Base-by-base conservation (phyloP, 2,113 vertebrate species). In the Callopanchax toddi region DNA sequence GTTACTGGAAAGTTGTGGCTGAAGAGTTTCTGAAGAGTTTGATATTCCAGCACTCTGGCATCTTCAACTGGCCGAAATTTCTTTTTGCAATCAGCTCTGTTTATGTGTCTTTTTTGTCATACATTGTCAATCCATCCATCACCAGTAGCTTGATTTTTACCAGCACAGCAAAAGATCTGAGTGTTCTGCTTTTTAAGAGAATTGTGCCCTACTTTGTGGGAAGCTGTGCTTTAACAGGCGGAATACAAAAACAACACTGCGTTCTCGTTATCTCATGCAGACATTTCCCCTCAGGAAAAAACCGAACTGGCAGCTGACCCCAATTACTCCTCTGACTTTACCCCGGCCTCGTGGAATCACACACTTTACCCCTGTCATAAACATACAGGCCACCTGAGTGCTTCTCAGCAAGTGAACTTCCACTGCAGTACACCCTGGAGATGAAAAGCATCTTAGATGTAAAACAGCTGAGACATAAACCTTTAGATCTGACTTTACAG, bases 321-420 rank as follows among this genome's bases (percentile, higher is more conserved):
- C 55, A 60, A 60, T 52, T 76, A 76, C 25, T 64, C 60, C 18
- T 71, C 13, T 29, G 34, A 74, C 85, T 76, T 56, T 50, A 1
- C 34, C 11, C n/a, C 81, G 78, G 86, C 60, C 78, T 78, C 44
- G 21, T 1, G 8, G 20, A 75, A 16, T 55, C 65, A 39, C 45
- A n/a, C 36, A 12, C 23, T 42, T 61, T 48, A 39, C 37, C n/a
- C 57, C 25, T 6, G 11, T 59, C 8, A 17, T 64, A 78, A 85
- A 79, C 26, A 73, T 44, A 6, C 10, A 61, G 26, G 36, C 57
- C 61, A 53, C 67, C 79, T 29, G 54, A 69, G 44, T 58, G 36
- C 55, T 76, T 73, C 71, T 20, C 22, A 56, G 51, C 59, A 69
- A 69, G 76, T 22, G 42, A 44, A 46, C 49, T 76, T 52, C 46